Conservation (phyloP, 2,113 vertebrate genomes). For the Microcebus griseorufus region DNA sequence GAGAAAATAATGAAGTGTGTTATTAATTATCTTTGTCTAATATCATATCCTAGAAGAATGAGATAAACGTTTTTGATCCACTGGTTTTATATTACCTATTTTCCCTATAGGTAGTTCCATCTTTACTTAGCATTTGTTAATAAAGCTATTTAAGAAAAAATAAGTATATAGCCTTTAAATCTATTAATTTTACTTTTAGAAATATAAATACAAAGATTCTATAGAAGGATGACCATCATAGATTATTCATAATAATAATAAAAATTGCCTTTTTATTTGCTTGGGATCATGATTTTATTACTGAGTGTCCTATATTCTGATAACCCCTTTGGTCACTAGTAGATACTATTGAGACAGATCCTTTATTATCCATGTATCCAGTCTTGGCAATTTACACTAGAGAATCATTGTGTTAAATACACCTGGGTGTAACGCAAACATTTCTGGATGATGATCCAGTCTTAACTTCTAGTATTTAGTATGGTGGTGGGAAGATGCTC, state of each 20-base stretch:
- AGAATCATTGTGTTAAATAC: neutral
- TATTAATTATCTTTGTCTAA: constrained; percentile 44
- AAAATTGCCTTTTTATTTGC: neutral
- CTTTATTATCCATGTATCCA: neutral
- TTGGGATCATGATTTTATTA: neutral
- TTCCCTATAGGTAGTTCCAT: neutral
- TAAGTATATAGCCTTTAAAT: neutral
- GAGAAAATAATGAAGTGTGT: neutral
- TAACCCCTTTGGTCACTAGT: neutral
- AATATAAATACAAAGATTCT: neutral
- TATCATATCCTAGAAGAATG: constrained; percentile 33
- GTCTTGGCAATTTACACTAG: neutral
- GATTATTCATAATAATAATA: neutral
- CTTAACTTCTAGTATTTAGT: neutral
- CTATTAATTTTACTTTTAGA: neutral
- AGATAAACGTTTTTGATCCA: constrained; percentile 47
- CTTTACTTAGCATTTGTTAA: constrained; percentile 5
- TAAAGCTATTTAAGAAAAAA: neutral
- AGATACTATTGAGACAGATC: neutral
- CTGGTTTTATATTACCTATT: neutral
- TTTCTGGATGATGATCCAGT: neutral
- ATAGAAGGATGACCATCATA: neutral
- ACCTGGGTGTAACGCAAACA: neutral
- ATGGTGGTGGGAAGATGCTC: neutral
- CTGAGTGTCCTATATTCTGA: neutral